Base-by-base conservation (phyloP, 2,113 vertebrate species). In the Centropristis striata region DNA sequence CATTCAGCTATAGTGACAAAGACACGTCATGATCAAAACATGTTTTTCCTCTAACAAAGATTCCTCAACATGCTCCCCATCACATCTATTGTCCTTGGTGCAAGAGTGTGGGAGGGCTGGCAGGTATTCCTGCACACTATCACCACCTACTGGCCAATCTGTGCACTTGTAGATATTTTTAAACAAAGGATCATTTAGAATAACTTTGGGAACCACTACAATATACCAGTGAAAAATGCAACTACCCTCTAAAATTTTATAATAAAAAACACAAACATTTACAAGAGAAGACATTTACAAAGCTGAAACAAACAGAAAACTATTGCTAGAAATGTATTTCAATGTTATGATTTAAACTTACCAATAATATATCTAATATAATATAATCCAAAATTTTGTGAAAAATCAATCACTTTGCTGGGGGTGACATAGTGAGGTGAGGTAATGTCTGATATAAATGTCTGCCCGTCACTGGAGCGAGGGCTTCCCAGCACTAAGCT, bases 21-120 rank as follows among this genome's bases (percentile, higher is more conserved):
- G 58, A 66, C 59, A 18, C 57, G 71, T 58, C 61, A 75, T 77
- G 72, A 84, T 80, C 77, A 92, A 87, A 90, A 92, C 91, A 90
- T 92, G 91, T 92, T 93, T 94, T 92, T 80, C 78, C 51, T 28
- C 49, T 4, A 27, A 77, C 80, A 86, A 80, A 91, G 90, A 94
- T 93, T 92, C 91, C 93, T 90, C 88, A 78, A 88, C 93, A 92
- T 83, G 70, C 59, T 77, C 21, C 14, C 41, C 12, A 42, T 78
- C 64, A 51, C n/a, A 47, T 70, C 89, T 75, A 91, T 94, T 94
- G 94, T 94, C 89, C 86, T 71, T 2, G 25, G 72, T 75, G 64
- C 71, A 61, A 63, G 32, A 67, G 65, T n/a, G 66, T 36, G 54
- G 65, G 57, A 69, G 71, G 67, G 63, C 20, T 77, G 46, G 36